Conservation (phyloP, 2,797 vertebrate species). For the Sebastes matsubarae region DNA sequence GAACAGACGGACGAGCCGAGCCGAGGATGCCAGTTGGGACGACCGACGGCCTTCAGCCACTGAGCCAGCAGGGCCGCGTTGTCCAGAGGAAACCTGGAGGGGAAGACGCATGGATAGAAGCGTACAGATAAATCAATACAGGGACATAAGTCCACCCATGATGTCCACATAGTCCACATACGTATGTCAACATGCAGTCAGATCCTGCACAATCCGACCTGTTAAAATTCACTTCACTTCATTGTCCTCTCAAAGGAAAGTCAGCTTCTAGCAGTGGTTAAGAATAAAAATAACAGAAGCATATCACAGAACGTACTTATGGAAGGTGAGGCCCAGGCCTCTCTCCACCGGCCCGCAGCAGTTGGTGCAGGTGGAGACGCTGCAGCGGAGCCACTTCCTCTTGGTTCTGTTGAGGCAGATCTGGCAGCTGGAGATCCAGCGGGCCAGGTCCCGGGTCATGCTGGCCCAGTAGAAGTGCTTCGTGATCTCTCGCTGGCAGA, state of each 20-base stretch:
- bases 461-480: conserved; percentile 73
- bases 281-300: no score
- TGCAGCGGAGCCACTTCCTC: conserved; percentile 71
- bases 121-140: neutral
- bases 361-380: conserved; percentile 72
- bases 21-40: conserved; percentile 68
- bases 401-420: conserved; percentile 66
- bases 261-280: no score
- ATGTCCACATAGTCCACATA: no score
- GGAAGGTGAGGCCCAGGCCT: conserved; percentile 73
- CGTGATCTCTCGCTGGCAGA: conserved; percentile 57
- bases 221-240: no score
- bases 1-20: conserved; percentile 76
- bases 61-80: conserved; percentile 45
- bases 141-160: neutral
- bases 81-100: conserved; percentile 71
- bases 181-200: no score
- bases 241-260: no score
- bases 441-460: conserved; percentile 66
- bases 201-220: no score
- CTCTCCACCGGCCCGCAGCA: conserved; percentile 70
- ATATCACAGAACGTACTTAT: conserved; percentile 40
- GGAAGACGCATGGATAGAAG: neutral
- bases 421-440: conserved; percentile 73
- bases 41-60: conserved; percentile 70